phyloP scores from a whole-genome alignment of 2,797 vertebrate genomes.

The Brachyalestes nurse region DNA sequence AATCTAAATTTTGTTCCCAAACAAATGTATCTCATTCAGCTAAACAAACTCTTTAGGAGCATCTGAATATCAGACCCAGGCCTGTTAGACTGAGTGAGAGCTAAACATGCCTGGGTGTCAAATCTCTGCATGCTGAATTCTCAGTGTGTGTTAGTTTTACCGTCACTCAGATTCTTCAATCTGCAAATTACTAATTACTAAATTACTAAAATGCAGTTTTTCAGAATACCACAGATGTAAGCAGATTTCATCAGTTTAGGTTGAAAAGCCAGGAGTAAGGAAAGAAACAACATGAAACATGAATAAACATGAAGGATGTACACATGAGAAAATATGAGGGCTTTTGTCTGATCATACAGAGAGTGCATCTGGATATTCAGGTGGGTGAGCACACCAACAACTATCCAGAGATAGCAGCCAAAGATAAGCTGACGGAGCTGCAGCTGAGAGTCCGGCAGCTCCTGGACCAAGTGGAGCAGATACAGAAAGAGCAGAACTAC shows the following conservation, averaged over 20 bases:
- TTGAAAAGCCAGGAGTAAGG: background rate
- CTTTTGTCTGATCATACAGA: slow-evolving; percentile 67
- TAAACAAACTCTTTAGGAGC: background rate
- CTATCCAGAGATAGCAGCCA: slow-evolving; percentile 94
- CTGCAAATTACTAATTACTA: no score
- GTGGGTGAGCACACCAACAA: slow-evolving; percentile 95
- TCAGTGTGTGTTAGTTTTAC: no score
- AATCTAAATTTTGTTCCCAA: background rate
- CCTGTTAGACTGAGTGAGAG: background rate
- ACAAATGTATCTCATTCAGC: background rate
- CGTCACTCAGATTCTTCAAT: no score
- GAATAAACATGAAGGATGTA: background rate
- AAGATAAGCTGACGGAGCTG: slow-evolving; percentile 92
- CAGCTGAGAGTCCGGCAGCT: slow-evolving; percentile 91
- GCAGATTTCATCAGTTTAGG: background rate
- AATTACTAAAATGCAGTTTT: no score
- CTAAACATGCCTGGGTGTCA: background rate
- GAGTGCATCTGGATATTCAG: slow-evolving; percentile 93
- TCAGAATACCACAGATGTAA: background rate
- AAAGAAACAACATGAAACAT: background rate
- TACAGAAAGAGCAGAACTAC: slow-evolving; percentile 97
- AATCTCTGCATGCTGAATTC: no score
- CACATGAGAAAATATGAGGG: no score
- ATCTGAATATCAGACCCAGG: background rate
- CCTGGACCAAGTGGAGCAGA: slow-evolving; percentile 94